phyloP scores from a whole-genome alignment of 2,888 invertebrate genomes.

The Ectemnius cavifrons region DNA sequence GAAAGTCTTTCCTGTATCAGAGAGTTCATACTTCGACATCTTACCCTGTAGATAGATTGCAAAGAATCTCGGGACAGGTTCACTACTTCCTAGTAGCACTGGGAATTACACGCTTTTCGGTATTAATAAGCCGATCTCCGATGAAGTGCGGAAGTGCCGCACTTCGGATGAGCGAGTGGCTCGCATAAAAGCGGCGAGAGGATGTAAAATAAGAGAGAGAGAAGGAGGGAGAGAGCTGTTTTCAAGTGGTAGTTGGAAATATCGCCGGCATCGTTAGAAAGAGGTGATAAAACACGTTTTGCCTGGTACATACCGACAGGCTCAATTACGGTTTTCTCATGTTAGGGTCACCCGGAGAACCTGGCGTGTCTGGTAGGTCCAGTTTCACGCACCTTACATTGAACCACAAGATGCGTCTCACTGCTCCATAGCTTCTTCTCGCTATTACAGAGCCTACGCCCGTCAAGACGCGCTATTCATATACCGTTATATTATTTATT shows the following conservation, averaged over 20 bases:
- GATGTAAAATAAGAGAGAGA: no score
- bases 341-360: conserved; percentile 63
- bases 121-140: no score
- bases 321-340: conserved; percentile 60
- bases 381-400: conserved; percentile 58
- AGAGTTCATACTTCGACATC: background rate
- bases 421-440: conserved; percentile 8
- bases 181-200: no score
- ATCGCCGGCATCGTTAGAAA: conserved; percentile 12
- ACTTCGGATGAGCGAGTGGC: no score
- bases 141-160: no score
- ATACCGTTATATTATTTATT: conserved; percentile 73
- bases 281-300: conserved; percentile 51
- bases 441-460: conserved; percentile 60
- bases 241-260: conserved; percentile 19
- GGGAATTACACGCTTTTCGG: no score
- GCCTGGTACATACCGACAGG: conserved; percentile 43
- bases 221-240: no score
- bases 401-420: conserved; percentile 42
- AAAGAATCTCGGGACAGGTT: background rate
- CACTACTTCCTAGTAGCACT: background rate
- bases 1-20: background rate
- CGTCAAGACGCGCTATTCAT: conserved; percentile 60
- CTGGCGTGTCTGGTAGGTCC: conserved; percentile 61
- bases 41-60: no score